Evolutionary conservation across 2,888 invertebrate genomes (phyloP).

Genomic region (Iphiclides podalirius): DNA sequence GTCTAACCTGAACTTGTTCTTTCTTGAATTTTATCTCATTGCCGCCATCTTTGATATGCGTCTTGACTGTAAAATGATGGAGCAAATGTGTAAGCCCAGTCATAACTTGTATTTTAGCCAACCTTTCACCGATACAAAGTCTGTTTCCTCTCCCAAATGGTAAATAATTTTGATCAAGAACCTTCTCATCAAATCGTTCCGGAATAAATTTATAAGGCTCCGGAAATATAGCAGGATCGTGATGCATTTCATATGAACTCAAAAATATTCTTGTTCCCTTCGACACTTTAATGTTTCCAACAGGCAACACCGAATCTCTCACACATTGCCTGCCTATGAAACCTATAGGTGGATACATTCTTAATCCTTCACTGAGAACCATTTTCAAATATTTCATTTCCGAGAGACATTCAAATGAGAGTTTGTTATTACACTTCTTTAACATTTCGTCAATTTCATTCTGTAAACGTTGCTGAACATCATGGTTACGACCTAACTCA

Average conservation of each 20-base stretch:
- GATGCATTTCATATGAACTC: slow-evolving; percentile 52
- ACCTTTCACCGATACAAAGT: slow-evolving; percentile 60
- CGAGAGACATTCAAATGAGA: slow-evolving; percentile 42
- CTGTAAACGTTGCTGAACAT: slow-evolving; percentile 43
- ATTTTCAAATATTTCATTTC: slow-evolving; percentile 51
- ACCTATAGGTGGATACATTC: slow-evolving; percentile 50
- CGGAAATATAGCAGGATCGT: slow-evolving; percentile 57
- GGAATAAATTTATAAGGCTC: slow-evolving; percentile 65
- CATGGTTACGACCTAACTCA: slow-evolving; percentile 49
- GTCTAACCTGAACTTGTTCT: slow-evolving; percentile 41
- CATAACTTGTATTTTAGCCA: slow-evolving; percentile 45
- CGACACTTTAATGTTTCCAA: slow-evolving; percentile 47
- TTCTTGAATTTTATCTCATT: slow-evolving; percentile 32
- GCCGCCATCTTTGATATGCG: slow-evolving; percentile 15
- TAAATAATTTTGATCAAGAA: slow-evolving; percentile 45
- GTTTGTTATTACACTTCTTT: slow-evolving; percentile 34
- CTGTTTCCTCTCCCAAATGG: slow-evolving; percentile 70
- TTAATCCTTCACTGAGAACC: slow-evolving; percentile 45
- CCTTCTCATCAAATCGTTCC: slow-evolving; percentile 46
- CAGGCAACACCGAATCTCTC: slow-evolving; percentile 44
- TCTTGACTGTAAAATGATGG: slow-evolving; percentile 27
- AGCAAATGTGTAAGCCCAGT: slow-evolving; percentile 31
- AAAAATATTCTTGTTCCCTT: slow-evolving; percentile 45
- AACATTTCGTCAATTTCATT: slow-evolving; percentile 49
- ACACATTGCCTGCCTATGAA: slow-evolving; percentile 41